Evolutionary conservation across 2,888 invertebrate species (phyloP).

Genomic region (Tachina lurida): DNA sequence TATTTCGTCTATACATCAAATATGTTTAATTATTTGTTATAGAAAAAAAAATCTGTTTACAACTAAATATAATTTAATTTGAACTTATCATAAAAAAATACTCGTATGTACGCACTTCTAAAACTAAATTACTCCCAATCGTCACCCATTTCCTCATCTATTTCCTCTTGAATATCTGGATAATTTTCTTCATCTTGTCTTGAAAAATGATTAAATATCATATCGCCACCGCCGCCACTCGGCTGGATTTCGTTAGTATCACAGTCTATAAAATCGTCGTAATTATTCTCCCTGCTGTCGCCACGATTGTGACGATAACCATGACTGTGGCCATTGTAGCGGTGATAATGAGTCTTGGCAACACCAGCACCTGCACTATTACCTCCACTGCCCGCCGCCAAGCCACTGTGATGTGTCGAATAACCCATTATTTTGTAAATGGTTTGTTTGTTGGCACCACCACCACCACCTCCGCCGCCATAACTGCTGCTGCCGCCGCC

Average conservation of each 20-base stretch:
- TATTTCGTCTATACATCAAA: too few relatives aligned
- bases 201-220: slow-evolving; percentile 81
- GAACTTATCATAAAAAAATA: slow-evolving; percentile 5
- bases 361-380: slow-evolving; percentile 1
- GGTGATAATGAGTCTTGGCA: slow-evolving; percentile 71
- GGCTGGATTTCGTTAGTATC: slow-evolving; percentile 72
- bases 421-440: slow-evolving; percentile 82
- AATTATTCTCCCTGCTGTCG: slow-evolving; percentile 73
- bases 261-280: slow-evolving; percentile 75
- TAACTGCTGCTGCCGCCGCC: slow-evolving; percentile 75
- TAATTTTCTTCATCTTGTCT: slow-evolving; percentile 76
- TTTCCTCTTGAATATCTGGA: slow-evolving; percentile 65
- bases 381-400: slow-evolving; percentile 83
- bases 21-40: background rate
- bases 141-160: slow-evolving; percentile 68
- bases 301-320: slow-evolving; percentile 37
- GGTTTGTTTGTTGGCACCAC: slow-evolving; percentile 79
- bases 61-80: slow-evolving; percentile 3
- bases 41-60: background rate
- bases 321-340: slow-evolving; percentile 79
- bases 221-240: slow-evolving; percentile 74
- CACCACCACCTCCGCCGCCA: slow-evolving; percentile 34
- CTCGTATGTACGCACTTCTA: background rate
- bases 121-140: slow-evolving; percentile 59
- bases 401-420: slow-evolving; percentile 83